phyloP scores from a whole-genome alignment of 2,797 vertebrate genomes.

The Tolypeutes matacus region DNA sequence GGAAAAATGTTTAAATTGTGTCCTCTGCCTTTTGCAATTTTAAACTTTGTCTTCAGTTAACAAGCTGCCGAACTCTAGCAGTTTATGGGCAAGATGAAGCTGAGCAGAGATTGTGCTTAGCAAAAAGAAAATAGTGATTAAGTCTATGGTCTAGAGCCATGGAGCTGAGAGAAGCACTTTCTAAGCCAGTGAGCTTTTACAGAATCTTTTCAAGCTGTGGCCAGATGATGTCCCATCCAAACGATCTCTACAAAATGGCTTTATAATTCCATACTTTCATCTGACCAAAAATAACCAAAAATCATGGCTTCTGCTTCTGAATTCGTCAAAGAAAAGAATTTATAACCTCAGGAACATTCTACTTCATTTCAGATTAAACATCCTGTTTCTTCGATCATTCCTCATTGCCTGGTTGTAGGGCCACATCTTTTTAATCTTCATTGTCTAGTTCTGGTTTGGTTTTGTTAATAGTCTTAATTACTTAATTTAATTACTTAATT shows the following conservation, averaged over 20 bases:
- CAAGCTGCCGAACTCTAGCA: neutral
- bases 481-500: too few species aligned
- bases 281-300: neutral
- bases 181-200: neutral
- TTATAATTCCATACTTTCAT: neutral
- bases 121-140: slow-evolving; percentile 3
- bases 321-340: neutral
- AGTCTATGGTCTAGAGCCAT: neutral
- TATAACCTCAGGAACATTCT: neutral
- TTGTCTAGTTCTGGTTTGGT: neutral
- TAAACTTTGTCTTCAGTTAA: neutral
- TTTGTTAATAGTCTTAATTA: neutral
- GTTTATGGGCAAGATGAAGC: neutral
- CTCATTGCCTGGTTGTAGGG: neutral
- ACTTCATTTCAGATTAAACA: neutral
- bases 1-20: neutral
- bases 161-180: neutral
- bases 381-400: neutral
- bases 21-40: neutral
- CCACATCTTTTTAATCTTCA: neutral
- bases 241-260: neutral
- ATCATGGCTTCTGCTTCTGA: neutral
- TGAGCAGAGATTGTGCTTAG: neutral
- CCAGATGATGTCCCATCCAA: neutral
- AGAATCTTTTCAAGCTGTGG: neutral